These are phyloP conservation scores for Mesoligia furuncula DNA, from an alignment of 2,888 invertebrate species.

Conservation along the genomic window DNA sequence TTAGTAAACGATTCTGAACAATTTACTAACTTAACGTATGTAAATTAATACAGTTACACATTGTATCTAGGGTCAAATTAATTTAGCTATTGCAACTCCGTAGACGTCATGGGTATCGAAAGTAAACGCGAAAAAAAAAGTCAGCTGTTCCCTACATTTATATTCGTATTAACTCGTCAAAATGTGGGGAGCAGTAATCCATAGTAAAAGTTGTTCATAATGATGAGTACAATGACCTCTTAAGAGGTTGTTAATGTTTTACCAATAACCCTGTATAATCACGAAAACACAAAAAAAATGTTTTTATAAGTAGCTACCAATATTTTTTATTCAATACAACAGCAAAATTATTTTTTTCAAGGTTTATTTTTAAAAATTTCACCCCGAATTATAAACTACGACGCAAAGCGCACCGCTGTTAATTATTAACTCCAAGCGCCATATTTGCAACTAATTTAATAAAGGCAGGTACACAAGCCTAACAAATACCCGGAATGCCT, in stretches of 20 bases:
- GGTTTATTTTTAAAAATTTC: neutral
- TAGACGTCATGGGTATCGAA: neutral
- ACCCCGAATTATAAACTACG: neutral
- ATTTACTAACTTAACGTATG: too few relatives aligned
- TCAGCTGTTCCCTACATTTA: too few relatives aligned
- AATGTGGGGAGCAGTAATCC: too few relatives aligned
- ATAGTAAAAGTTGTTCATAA: too few relatives aligned
- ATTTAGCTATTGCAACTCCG: too few relatives aligned
- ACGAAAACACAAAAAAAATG: neutral
- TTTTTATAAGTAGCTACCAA: too few relatives aligned
- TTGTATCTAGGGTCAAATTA: neutral
- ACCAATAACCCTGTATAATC: neutral
- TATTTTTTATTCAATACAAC: neutral
- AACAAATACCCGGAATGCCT: constrained; percentile 70
- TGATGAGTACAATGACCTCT: too few relatives aligned
- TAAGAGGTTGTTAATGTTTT: too few relatives aligned
- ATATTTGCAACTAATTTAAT: constrained; percentile 54
- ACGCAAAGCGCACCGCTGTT: constrained; percentile 1
- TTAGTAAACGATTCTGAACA: too few relatives aligned
- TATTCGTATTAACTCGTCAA: too few relatives aligned
- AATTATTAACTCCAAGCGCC: constrained; percentile 15
- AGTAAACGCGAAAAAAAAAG: too few relatives aligned
- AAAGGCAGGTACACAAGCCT: constrained; percentile 63
- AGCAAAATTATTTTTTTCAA: neutral
- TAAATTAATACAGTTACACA: too few relatives aligned